Evolutionary conservation across 1,140 invertebrate genomes (phyloP).

Genomic region (Oncopeltus fasciatus): DNA sequence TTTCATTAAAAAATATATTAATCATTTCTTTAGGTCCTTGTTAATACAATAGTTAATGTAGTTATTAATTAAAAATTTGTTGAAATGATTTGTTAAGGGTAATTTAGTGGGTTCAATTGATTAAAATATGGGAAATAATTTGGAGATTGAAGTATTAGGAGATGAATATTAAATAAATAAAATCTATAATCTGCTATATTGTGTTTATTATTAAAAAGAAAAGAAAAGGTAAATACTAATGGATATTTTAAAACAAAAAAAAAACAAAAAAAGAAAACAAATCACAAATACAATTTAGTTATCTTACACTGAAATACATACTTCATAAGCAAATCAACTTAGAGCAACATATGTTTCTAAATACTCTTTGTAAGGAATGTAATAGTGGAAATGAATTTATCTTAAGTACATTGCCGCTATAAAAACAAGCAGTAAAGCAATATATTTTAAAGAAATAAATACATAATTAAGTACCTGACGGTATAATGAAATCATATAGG

Average conservation of each 20-base stretch:
- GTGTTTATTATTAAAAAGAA: slow-evolving; percentile 2
- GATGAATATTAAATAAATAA: too few species aligned
- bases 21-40: too few species aligned
- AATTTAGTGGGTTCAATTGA: too few species aligned
- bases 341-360: neutral
- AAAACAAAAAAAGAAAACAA: neutral
- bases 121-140: too few species aligned
- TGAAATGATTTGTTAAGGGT: neutral
- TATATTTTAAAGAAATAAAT: too few species aligned
- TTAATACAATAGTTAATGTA: too few species aligned
- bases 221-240: neutral
- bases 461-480: too few species aligned
- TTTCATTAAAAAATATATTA: too few species aligned
- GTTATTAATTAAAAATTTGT: too few species aligned
- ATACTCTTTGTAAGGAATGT: neutral
- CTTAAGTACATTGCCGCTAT: slow-evolving; percentile 4
- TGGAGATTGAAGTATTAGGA: too few species aligned
- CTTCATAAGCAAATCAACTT: neutral
- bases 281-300: neutral
- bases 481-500: too few species aligned
- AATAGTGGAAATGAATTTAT: neutral
- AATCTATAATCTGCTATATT: neutral
- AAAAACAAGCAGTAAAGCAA: neutral
- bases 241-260: neutral
- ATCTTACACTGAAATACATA: neutral